A percentile compares a stretch with the other conserved stretches of the same genome.
Evolutionary conservation across 1,140 invertebrate genomes (phyloP).

Genomic region (Harpegnathos saltator): DNA sequence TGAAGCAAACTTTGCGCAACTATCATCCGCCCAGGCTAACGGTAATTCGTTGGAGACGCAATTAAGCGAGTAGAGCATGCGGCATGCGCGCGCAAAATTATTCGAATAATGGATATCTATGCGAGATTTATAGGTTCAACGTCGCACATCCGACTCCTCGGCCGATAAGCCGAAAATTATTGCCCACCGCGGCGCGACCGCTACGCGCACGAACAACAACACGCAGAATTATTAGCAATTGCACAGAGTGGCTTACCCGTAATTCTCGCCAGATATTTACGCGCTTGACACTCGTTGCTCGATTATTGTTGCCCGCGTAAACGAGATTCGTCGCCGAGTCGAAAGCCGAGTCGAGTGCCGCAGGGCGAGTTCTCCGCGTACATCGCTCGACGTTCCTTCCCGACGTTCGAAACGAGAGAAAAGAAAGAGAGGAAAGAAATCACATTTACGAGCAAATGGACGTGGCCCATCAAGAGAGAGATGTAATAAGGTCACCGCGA

Average conservation of each 20-base stretch:
- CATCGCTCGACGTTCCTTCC: no score
- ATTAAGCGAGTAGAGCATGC: conserved; percentile 4
- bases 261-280: no score
- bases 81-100: neutral
- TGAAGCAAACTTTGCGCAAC: neutral
- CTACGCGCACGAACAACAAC: neutral
- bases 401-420: no score
- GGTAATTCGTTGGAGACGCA: conserved; percentile 26
- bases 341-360: neutral
- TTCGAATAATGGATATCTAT: conserved; percentile 19
- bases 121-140: conserved; percentile 31
- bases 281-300: no score
- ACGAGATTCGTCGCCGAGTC: neutral
- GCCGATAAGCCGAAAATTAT: conserved; percentile 29
- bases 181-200: conserved; percentile 4
- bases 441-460: conserved; percentile 23
- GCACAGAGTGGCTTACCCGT: neutral
- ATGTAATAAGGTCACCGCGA: conserved; percentile 6
- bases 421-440: conserved; percentile 4
- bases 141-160: neutral
- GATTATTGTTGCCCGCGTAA: no score
- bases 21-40: neutral
- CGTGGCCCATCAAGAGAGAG: neutral
- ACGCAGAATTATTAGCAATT: conserved; percentile 2
- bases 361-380: no score